These are phyloP conservation scores for Danaus plexippus DNA, from an alignment of 1,140 invertebrate species.

Conservation along the genomic window DNA sequence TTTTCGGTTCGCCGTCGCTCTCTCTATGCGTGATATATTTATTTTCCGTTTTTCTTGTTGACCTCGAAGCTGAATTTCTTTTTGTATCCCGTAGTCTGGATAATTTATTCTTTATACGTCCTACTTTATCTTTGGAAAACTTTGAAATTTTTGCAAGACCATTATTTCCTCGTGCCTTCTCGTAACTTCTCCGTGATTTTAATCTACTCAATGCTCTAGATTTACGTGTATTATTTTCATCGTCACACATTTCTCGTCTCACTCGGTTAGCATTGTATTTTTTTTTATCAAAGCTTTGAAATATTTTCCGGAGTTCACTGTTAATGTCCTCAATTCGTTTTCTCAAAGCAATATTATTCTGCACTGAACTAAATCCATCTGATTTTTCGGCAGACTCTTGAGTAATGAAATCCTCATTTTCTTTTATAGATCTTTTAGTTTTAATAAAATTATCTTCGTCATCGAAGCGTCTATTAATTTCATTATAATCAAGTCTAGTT, in stretches of 20 bases:
- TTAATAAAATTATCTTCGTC: conserved; percentile 22
- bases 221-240: conserved; percentile 7
- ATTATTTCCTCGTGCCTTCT: conserved; percentile 4
- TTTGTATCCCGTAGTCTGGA: conserved; percentile 3
- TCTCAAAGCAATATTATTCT: conserved; percentile 20
- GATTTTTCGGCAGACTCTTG: conserved; percentile 3
- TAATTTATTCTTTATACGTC: conserved; percentile 9
- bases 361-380: conserved; percentile 7
- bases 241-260: conserved; percentile 9
- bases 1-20: conserved; percentile 1
- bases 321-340: conserved; percentile 33
- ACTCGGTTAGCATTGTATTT: neutral
- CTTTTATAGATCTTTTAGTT: conserved; percentile 24
- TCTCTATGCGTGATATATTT: conserved; percentile 1
- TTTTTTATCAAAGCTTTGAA: conserved; percentile 11
- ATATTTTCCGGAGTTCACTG: conserved; percentile 23
- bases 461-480: conserved; percentile 14
- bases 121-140: conserved; percentile 9
- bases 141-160: conserved; percentile 8
- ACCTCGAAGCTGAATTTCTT: conserved; percentile 11
- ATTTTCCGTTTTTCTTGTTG: conserved; percentile 8
- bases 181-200: conserved; percentile 3
- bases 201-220: conserved; percentile 6
- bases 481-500: conserved; percentile 23
- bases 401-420: neutral